These are phyloP conservation scores for Eupithecia subfuscata DNA, from an alignment of 2,888 invertebrate species.

Conservation along the genomic window DNA sequence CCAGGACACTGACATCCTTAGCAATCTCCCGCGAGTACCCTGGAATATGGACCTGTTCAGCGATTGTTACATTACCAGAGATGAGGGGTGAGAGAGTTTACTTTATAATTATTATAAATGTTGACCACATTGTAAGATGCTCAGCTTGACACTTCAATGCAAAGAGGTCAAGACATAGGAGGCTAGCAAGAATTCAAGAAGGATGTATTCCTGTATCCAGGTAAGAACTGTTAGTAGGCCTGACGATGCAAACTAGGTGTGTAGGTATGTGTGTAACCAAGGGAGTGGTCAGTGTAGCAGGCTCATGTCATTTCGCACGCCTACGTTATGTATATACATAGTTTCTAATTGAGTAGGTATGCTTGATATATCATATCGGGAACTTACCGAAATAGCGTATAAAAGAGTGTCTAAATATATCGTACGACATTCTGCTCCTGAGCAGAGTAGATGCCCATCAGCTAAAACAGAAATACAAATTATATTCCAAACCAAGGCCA, in stretches of 20 bases:
- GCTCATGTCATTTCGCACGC: not conserved
- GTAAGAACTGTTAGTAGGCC: not conserved
- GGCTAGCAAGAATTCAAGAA: not conserved
- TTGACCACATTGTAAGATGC: not conserved
- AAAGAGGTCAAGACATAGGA: not conserved
- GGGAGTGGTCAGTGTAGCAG: not conserved
- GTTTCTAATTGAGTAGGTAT: too few relatives aligned
- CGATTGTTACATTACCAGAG: constrained; percentile 17
- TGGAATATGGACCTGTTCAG: constrained; percentile 9
- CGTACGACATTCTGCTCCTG: not conserved
- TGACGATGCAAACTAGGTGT: not conserved
- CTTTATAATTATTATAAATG: not conserved
- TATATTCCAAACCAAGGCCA: not conserved
- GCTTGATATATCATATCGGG: too few relatives aligned
- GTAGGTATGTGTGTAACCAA: too few relatives aligned
- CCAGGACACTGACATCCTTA: not conserved
- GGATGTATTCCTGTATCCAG: not conserved
- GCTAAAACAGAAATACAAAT: not conserved
- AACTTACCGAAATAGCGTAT: constrained; percentile 1
- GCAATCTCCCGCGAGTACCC: constrained; percentile 7
- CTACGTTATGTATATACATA: not conserved
- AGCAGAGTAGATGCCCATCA: not conserved
- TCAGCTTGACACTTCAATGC: not conserved
- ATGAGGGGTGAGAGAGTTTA: constrained; percentile 10
- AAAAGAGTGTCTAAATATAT: not conserved